Evolutionary conservation across 2,113 vertebrate species (phyloP).

Genomic region (Bubo scandiacus): DNA sequence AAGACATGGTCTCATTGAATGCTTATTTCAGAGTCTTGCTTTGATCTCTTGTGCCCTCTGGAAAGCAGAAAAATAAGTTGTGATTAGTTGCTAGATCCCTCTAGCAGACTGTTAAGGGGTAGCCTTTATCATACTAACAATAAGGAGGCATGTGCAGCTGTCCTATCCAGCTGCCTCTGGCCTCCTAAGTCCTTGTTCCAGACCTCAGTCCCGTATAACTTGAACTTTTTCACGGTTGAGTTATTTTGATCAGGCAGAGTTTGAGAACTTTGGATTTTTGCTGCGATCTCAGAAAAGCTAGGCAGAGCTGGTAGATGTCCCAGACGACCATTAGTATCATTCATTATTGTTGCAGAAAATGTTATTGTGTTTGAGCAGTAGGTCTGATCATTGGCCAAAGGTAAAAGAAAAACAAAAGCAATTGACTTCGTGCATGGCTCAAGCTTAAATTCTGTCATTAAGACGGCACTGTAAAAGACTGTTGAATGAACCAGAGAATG

Average conservation of each 20-base stretch:
- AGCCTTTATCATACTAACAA: no score
- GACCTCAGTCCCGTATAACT: not conserved
- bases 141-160: fast-evolving
- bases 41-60: not conserved
- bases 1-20: not conserved
- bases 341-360: not conserved
- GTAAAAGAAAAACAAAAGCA: not conserved
- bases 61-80: not conserved
- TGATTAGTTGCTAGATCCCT: not conserved
- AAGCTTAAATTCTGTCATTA: not conserved
- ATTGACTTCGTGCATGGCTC: not conserved
- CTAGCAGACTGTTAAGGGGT: not conserved
- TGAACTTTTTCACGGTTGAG: not conserved
- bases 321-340: not conserved
- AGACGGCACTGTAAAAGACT: not conserved
- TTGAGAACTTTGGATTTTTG: not conserved
- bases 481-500: not conserved
- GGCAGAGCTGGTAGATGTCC: not conserved
- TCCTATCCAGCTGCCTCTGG: not conserved
- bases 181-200: not conserved
- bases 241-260: not conserved
- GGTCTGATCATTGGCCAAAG: not conserved
- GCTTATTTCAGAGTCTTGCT: not conserved
- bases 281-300: not conserved
- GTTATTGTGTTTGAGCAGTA: not conserved